A percentile compares a stretch with the other conserved stretches of the same genome.
Conservation (phyloP, 2,888 invertebrate genomes). For the Aplocera efformata region DNA sequence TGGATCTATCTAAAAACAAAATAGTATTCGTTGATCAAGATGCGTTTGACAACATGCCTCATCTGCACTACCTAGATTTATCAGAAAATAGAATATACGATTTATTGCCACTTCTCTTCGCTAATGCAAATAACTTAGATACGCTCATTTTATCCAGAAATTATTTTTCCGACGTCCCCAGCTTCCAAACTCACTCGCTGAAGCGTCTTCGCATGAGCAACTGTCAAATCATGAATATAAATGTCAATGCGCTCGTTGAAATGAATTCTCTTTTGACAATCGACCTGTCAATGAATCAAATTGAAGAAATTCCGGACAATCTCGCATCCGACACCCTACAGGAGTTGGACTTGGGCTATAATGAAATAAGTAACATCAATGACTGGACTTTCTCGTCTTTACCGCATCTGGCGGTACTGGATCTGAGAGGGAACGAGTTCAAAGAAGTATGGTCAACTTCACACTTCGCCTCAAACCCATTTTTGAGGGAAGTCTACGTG, state of each 20-base stretch:
- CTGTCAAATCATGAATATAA: conserved; percentile 82
- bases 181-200: conserved; percentile 79
- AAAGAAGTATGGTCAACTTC: conserved; percentile 81
- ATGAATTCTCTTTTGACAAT: conserved; percentile 81
- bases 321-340: conserved; percentile 81
- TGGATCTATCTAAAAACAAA: conserved; percentile 85
- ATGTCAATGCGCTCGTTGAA: conserved; percentile 69
- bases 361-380: conserved; percentile 79
- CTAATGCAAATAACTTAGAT: conserved; percentile 76
- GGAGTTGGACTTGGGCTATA: conserved; percentile 80
- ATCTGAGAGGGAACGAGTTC: conserved; percentile 86
- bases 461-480: conserved; percentile 82
- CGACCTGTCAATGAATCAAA: conserved; percentile 84
- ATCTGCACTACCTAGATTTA: conserved; percentile 82
- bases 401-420: conserved; percentile 82
- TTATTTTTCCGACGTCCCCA: conserved; percentile 80
- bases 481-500: conserved; percentile 80
- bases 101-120: conserved; percentile 79
- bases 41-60: conserved; percentile 79
- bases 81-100: conserved; percentile 84
- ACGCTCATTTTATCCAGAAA: conserved; percentile 84
- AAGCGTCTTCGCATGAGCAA: conserved; percentile 80
- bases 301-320: conserved; percentile 81
- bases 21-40: conserved; percentile 80
- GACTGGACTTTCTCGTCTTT: conserved; percentile 82